These are phyloP conservation scores for Sminthopsis crassicaudata DNA, from an alignment of 2,113 vertebrate genomes.

Conservation along the genomic window DNA sequence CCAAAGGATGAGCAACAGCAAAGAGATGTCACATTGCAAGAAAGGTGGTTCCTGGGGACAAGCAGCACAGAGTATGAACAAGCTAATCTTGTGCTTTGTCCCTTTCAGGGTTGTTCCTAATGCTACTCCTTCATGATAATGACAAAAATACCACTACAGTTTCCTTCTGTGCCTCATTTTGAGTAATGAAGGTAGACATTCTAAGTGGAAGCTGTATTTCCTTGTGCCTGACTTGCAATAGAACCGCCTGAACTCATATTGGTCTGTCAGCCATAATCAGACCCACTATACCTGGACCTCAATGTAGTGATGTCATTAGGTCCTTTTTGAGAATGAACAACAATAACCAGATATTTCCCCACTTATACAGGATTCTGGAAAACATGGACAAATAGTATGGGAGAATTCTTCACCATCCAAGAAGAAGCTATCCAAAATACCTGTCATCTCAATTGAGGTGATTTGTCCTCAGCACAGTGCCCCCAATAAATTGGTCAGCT, in stretches of 20 bases:
- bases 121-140: not conserved
- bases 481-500: slow-evolving; percentile 22
- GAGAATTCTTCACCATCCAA: not conserved
- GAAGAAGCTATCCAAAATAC: slow-evolving; percentile 31
- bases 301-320: not conserved
- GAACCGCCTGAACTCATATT: not conserved
- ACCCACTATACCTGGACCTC: not conserved
- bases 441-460: slow-evolving; percentile 43
- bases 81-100: not conserved
- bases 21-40: not conserved
- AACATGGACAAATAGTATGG: not conserved
- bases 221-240: not conserved
- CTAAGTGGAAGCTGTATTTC: not conserved
- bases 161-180: slow-evolving; percentile 38
- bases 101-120: not conserved
- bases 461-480: slow-evolving; percentile 34
- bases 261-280: not conserved
- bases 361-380: not conserved
- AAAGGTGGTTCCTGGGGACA: not conserved
- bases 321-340: not conserved
- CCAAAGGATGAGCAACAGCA: not conserved
- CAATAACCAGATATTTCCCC: not conserved
- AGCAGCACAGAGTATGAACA: not conserved
- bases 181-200: slow-evolving; percentile 7
- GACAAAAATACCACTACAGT: slow-evolving; percentile 4